Evolutionary conservation across 35 echinoderm and acorn worm species (phyloP), one percentile per base, ranked within the genome.

Genomic region (Lytechinus pictus): DNA sequence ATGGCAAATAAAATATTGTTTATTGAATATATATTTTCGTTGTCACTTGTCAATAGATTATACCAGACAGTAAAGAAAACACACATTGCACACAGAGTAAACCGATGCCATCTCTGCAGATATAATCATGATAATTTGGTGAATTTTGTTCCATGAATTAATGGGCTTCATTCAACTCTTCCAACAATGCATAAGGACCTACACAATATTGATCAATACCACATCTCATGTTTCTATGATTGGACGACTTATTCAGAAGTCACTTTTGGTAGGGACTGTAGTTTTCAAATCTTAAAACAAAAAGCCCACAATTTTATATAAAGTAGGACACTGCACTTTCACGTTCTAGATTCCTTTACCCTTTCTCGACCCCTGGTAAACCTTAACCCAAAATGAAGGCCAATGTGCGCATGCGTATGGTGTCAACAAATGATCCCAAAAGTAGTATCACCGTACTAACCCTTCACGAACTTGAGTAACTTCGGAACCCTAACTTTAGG

Each of bases 301-400:
- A 58, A 24, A 79, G n/a, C 12, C 1, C 5, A 1, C 1, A 79
- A 24, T 79, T 79, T 79, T 3, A 79, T 79, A 24, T 7, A 79
- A 90, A 90, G 88, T 90, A 54, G 88, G 52, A 90, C 88, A 90
- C 52, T 90, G 88, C 5, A 90, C 88, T 90, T 51, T 90, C 88
- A 54, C 88, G 27, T 14, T 90, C 88, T 54, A 90, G 88, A 90
- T 90, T 90, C 88, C 66, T 79, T 79, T 79, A 90, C 24, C 52
- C 29, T 33, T 27, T 4, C 13, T 90, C 52, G 27, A 90, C 88
- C 88, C 52, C n/a, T 90, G 29, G 19, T 54, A 90, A 52, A 44
- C 88, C 28, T 52, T 90, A 90, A 90, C 88, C 88, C 52, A 90
- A 14, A 90, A 90, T 54, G 88, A 79, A 79, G 66, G n/a, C 4